Base-by-base conservation (phyloP, 2,113 vertebrate species). In the Todiramphus saurophagus region DNA sequence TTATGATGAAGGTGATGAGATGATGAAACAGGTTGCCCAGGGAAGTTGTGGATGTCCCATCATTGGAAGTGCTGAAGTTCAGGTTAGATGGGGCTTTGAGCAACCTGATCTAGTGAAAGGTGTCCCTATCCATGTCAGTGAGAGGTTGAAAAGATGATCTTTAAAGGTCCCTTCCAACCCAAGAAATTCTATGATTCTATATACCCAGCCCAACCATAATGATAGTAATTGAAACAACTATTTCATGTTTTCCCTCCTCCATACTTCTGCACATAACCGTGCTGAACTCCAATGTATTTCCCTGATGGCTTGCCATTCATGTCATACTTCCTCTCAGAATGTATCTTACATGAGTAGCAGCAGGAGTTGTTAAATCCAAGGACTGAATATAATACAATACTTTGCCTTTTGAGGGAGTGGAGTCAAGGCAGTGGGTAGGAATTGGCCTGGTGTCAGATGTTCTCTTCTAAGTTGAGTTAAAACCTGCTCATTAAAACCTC, bases 21-120 rank as follows among this genome's bases (percentile, higher is more conserved):
- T 13, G 20, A 0, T 2, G 44, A 16, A 50, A n/a, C 3, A 18
- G 10, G 21, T 13, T 67, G 9, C 30, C 19, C 19, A 43, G 44
- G 55, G 25, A 46, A 6, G 1, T 0, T 74, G 18, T 66, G 21
- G 11, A 12, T 55, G 8, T 4, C 7, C 10, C 7, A 1, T 44
- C 18, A 2, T 3, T 39, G n/a, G 15, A 11, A 17, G 16, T 13
- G 13, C 7, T 23, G 62, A 50, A 13, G 13, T 9, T 8, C 19
- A 43, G 16, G 7, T 0, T 63, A 17, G 11, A 53, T 9, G 27
- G 17, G 37, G 17, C n/a, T 83, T 43, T 62, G 30, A 46, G 7
- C 8, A 62, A 21, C 3, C 35, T 10, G 2, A 9, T 53, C 13
- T 35, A 43, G 19, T 44, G n/a, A 6, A 79, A 50, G 13, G 4